Conservation (phyloP, 92 coral and sea anemone genomes). For the Palythoa grandis region DNA sequence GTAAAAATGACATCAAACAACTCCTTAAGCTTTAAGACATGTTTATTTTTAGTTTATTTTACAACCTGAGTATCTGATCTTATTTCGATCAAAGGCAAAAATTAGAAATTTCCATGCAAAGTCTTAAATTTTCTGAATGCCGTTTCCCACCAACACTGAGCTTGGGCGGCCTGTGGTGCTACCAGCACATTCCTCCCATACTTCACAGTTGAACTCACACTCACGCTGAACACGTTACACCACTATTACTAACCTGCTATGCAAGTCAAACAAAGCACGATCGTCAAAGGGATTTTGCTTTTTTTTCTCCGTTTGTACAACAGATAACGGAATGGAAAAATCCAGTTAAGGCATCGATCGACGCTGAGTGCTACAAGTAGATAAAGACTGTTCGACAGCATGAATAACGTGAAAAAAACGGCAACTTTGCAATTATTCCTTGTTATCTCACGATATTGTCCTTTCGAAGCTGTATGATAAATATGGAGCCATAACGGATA, state of each 20-base stretch:
- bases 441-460: background rate
- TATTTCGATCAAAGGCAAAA: too few species aligned
- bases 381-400: background rate
- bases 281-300: conserved; percentile 9
- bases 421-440: background rate
- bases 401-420: conserved; percentile 16
- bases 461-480: background rate
- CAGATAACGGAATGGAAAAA: conserved; percentile 28
- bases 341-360: conserved; percentile 25
- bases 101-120: too few species aligned
- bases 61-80: too few species aligned
- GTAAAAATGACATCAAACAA: too few species aligned
- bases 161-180: too few species aligned
- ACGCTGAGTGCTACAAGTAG: conserved; percentile 16
- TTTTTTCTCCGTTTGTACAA: conserved; percentile 26
- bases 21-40: too few species aligned
- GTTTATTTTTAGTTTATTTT: too few species aligned
- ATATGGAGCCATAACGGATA: conserved; percentile 23
- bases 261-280: background rate
- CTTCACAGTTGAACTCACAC: background rate
- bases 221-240: too few species aligned
- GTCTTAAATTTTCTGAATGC: too few species aligned
- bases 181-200: background rate
- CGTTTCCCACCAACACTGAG: too few species aligned
- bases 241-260: conserved; percentile 17